Percentiles rank a stretch among this genome's conserved stretches.
Conservation (phyloP, 2,797 vertebrate species). For the Thripadectes ignobilis region DNA sequence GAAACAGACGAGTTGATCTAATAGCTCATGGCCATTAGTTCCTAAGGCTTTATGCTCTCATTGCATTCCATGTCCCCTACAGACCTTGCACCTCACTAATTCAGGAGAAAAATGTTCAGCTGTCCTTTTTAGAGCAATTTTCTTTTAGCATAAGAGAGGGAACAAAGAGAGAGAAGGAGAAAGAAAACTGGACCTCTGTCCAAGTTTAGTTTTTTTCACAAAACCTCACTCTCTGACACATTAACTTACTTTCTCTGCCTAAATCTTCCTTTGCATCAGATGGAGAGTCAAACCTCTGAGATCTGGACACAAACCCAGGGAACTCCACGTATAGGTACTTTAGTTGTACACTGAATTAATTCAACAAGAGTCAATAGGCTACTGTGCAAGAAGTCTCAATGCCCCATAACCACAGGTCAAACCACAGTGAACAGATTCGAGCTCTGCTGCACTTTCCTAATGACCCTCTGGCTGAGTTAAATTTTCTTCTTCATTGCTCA, state of each 20-base stretch:
- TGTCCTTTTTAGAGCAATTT: neutral
- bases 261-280: neutral
- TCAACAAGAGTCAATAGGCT: neutral
- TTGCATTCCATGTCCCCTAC: neutral
- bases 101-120: neutral
- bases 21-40: neutral
- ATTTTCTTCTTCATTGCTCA: neutral
- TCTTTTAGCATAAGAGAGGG: neutral
- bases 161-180: neutral
- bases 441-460: neutral
- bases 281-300: neutral
- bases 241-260: neutral
- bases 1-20: neutral
- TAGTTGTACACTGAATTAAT: neutral
- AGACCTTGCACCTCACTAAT: neutral
- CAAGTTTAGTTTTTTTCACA: neutral
- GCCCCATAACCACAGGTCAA: neutral
- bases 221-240: neutral
- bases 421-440: neutral
- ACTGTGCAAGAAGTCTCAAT: neutral
- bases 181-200: neutral
- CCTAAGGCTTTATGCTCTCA: rapidly evolving
- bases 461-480: neutral
- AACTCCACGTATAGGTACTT: neutral
- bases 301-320: neutral